phyloP scores from a whole-genome alignment of 37 sponge, comb jelly and placozoan species.

The Crambe crambe region DNA sequence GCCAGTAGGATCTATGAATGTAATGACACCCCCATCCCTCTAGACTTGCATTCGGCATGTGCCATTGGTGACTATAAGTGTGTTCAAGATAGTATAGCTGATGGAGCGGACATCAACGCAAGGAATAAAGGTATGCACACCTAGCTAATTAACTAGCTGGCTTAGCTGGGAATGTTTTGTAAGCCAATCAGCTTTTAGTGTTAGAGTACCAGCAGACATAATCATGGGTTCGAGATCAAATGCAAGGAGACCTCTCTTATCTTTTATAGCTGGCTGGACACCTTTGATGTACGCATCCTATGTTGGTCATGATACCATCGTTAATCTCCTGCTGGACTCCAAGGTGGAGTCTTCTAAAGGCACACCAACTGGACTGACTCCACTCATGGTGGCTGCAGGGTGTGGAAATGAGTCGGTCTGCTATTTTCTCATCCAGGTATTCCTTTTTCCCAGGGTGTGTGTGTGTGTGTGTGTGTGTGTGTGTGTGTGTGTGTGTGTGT shows the following conservation, averaged over 20 bases:
- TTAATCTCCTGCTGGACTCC: slow-evolving; percentile 77
- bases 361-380: slow-evolving; percentile 47
- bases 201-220: too few species aligned
- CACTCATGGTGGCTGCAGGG: slow-evolving; percentile 86
- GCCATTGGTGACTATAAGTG: slow-evolving; percentile 79
- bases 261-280: slow-evolving; percentile 62
- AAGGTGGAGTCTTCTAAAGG: slow-evolving; percentile 60
- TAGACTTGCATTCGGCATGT: slow-evolving; percentile 77
- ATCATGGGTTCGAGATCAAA: too few species aligned
- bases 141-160: too few species aligned
- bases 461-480: slow-evolving; percentile 3
- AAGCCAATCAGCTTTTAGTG: too few species aligned
- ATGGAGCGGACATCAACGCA: slow-evolving; percentile 17
- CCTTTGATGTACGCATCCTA: slow-evolving; percentile 89
- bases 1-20: slow-evolving; percentile 42
- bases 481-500: slow-evolving; percentile 14
- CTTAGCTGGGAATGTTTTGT: too few species aligned
- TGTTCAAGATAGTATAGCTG: slow-evolving; percentile 53
- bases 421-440: slow-evolving; percentile 78
- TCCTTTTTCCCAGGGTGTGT: neutral
- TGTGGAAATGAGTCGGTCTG: slow-evolving; percentile 88
- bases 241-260: too few species aligned
- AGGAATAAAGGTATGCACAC: slow-evolving; percentile 64
- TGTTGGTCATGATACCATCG: slow-evolving; percentile 75
- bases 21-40: slow-evolving; percentile 18